phyloP scores from a whole-genome alignment of 2,888 invertebrate genomes.

The Cheilosia vulpina region DNA sequence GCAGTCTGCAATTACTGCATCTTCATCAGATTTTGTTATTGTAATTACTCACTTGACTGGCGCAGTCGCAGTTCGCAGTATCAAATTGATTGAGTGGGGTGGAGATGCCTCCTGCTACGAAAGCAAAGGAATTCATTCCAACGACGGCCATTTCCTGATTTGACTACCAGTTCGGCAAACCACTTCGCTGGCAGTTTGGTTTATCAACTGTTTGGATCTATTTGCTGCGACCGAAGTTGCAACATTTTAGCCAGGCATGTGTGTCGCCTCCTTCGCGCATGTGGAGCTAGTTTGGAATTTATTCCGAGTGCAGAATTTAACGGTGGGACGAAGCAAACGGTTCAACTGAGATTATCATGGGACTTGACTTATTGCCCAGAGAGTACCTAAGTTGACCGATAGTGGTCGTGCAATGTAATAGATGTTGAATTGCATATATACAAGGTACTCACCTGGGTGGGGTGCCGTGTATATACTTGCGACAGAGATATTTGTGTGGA shows the following conservation, averaged over 20 bases:
- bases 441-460: neutral
- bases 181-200: neutral
- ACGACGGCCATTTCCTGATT: conserved; percentile 62
- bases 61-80: conserved; percentile 39
- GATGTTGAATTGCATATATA: conserved; percentile 50
- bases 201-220: conserved; percentile 41
- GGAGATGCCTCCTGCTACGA: conserved; percentile 34
- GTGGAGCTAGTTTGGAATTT: conserved; percentile 47
- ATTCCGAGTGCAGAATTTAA: neutral
- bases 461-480: too few relatives aligned
- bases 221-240: conserved; percentile 35
- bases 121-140: conserved; percentile 31
- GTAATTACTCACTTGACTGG: conserved; percentile 63
- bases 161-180: conserved; percentile 35
- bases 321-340: conserved; percentile 25
- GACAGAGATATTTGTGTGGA: too few relatives aligned
- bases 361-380: conserved; percentile 74
- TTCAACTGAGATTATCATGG: conserved; percentile 63
- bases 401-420: conserved; percentile 28
- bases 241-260: conserved; percentile 35
- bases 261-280: conserved; percentile 48
- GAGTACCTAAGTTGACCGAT: conserved; percentile 65
- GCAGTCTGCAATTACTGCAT: conserved; percentile 21
- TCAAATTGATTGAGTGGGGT: conserved; percentile 69
- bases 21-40: conserved; percentile 58